Percentiles rank a stretch among this genome's conserved stretches.
Evolutionary conservation across 1,140 invertebrate species (phyloP).

Genomic region (Cydia strobilella): DNA sequence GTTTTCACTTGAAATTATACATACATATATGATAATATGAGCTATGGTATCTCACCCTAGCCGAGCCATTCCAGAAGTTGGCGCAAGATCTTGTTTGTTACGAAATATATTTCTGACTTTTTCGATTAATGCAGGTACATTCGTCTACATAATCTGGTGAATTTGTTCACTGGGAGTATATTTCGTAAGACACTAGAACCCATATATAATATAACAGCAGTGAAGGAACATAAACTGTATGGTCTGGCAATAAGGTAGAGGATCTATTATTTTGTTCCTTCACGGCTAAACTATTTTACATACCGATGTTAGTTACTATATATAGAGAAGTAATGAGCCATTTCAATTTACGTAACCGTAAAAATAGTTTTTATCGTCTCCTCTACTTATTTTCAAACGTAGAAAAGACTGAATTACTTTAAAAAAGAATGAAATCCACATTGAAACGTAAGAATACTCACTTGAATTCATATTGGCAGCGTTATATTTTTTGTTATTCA

Average conservation of each 20-base stretch:
- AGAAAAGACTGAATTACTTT: slow-evolving; percentile 76
- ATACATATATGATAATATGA: too few relatives aligned
- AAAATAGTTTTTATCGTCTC: slow-evolving; percentile 56
- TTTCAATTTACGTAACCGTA: slow-evolving; percentile 69
- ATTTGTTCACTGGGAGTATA: slow-evolving; percentile 35
- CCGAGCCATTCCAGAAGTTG: slow-evolving; percentile 47
- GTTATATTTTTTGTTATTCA: slow-evolving; percentile 55
- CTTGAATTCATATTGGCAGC: slow-evolving; percentile 56
- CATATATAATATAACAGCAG: slow-evolving; percentile 41
- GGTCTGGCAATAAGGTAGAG: slow-evolving; percentile 39
- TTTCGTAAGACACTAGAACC: slow-evolving; percentile 57
- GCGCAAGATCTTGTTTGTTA: slow-evolving; percentile 49
- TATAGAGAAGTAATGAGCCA: slow-evolving; percentile 68
- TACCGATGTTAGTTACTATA: slow-evolving; percentile 76
- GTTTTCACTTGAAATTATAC: slow-evolving; percentile 59
- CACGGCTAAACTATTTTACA: slow-evolving; percentile 71
- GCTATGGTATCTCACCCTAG: slow-evolving; percentile 51
- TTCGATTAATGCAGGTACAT: slow-evolving; percentile 38
- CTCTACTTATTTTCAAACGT: slow-evolving; percentile 68
- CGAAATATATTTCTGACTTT: slow-evolving; percentile 49
- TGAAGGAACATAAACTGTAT: slow-evolving; percentile 52
- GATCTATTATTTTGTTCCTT: slow-evolving; percentile 51
- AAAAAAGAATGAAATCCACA: slow-evolving; percentile 58
- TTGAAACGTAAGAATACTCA: slow-evolving; percentile 72
- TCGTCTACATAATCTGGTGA: slow-evolving; percentile 25